Conservation (phyloP, 2,888 invertebrate genomes). For the Eilema griseolum region DNA sequence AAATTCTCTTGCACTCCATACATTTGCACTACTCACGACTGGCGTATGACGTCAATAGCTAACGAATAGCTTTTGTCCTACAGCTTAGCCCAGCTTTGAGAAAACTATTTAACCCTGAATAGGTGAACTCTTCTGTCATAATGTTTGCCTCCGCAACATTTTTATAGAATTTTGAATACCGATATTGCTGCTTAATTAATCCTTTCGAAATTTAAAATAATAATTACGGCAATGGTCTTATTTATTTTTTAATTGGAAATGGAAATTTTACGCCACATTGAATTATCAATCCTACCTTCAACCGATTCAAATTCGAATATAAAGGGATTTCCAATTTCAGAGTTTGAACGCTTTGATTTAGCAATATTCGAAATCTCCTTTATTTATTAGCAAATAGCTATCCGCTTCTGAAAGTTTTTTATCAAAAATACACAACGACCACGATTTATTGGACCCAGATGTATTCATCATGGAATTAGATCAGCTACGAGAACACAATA, state of each 20-base stretch:
- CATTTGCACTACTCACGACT: too few species aligned
- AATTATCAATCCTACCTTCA: conserved; percentile 10
- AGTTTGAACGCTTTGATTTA: conserved; percentile 22
- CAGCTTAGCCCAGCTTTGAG: too few species aligned
- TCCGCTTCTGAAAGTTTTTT: conserved; percentile 43
- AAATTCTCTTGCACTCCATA: too few species aligned
- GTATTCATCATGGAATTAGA: conserved; percentile 55
- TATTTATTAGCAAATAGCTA: conserved; percentile 34
- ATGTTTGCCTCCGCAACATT: not conserved
- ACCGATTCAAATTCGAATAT: conserved; percentile 17
- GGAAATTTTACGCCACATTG: conserved; percentile 8
- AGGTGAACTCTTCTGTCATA: not conserved
- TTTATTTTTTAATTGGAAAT: conserved; percentile 6
- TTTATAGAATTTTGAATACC: not conserved
- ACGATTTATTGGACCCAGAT: conserved; percentile 59
- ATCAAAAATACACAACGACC: conserved; percentile 48
- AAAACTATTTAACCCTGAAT: not conserved
- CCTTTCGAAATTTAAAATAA: not conserved
- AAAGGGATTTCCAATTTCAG: conserved; percentile 18
- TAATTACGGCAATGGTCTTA: not conserved
- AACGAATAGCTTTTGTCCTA: too few species aligned
- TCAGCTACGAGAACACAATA: conserved; percentile 47
- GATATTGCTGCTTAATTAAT: not conserved
- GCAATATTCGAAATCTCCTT: conserved; percentile 24
- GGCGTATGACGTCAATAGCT: too few species aligned